Evolutionary conservation across 2,797 vertebrate genomes (phyloP).

Genomic region (Enoplosus armatus): DNA sequence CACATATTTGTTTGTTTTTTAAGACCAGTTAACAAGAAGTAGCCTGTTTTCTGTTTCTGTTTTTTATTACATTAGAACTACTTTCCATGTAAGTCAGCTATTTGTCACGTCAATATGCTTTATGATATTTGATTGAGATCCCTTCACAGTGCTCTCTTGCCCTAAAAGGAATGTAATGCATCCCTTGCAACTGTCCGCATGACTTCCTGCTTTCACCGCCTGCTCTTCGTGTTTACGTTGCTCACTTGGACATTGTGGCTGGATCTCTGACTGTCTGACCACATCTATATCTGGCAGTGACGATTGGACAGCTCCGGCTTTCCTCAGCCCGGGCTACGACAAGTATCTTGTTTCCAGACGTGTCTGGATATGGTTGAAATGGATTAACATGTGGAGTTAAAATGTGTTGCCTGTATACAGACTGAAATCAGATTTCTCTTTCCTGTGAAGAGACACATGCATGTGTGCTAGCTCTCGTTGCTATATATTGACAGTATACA

Average conservation of each 20-base stretch:
- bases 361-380: background rate
- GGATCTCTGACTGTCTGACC: conserved; percentile 35
- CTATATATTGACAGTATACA: conserved; percentile 28
- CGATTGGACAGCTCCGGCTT: conserved; percentile 7
- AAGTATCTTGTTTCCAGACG: conserved; percentile 1
- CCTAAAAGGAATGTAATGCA: conserved; percentile 3
- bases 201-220: conserved; percentile 26
- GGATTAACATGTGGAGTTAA: conserved; percentile 38
- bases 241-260: conserved; percentile 27
- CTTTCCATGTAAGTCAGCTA: background rate
- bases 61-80: background rate
- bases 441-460: background rate
- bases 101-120: background rate
- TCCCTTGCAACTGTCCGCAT: background rate
- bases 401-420: conserved; percentile 26
- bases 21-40: background rate
- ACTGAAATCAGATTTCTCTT: conserved; percentile 10
- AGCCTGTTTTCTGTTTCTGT: background rate
- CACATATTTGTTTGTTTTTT: background rate
- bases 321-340: background rate
- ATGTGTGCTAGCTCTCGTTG: background rate
- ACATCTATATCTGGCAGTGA: conserved; percentile 26
- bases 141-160: background rate
- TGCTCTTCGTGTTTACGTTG: conserved; percentile 27
- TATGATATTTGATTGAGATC: background rate